A percentile compares a stretch with the other conserved stretches of the same genome.
These are phyloP conservation scores for Cacajao melanocephalus DNA, from an alignment of 2,797 vertebrate species.

Conservation along the genomic window DNA sequence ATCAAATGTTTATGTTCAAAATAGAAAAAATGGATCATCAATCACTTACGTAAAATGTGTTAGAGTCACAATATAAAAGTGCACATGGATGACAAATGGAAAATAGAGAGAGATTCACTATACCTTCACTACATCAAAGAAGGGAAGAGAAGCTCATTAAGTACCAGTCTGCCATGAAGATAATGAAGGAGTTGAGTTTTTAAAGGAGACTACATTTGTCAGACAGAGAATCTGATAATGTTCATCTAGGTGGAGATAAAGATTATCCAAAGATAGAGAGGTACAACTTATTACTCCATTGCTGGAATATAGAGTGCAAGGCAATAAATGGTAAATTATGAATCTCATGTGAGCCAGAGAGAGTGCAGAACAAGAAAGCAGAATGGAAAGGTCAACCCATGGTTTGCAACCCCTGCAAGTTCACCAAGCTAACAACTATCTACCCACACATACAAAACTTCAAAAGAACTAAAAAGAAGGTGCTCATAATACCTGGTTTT, in stretches of 20 bases:
- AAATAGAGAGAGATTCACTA: background rate
- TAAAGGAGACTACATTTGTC: background rate
- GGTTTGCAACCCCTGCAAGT: background rate
- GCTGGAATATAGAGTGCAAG: background rate
- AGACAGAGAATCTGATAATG: background rate
- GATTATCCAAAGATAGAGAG: background rate
- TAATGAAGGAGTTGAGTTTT: background rate
- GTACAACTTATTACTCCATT: accelerated
- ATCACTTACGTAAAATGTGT: background rate
- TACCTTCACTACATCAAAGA: background rate
- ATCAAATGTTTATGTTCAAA: background rate
- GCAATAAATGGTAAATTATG: background rate
- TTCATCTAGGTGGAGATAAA: background rate
- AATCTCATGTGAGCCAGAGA: background rate
- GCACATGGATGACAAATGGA: background rate
- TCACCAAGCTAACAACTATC: background rate
- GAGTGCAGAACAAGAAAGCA: background rate
- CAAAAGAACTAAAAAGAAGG: background rate
- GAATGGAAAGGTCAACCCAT: background rate
- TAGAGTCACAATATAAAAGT: background rate
- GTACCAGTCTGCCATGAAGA: accelerated
- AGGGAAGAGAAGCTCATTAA: background rate
- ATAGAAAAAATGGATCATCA: background rate
- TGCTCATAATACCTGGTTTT: background rate
- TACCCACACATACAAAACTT: background rate